phyloP scores from a whole-genome alignment of 2,797 vertebrate species.

The Bradypodion ventrale region DNA sequence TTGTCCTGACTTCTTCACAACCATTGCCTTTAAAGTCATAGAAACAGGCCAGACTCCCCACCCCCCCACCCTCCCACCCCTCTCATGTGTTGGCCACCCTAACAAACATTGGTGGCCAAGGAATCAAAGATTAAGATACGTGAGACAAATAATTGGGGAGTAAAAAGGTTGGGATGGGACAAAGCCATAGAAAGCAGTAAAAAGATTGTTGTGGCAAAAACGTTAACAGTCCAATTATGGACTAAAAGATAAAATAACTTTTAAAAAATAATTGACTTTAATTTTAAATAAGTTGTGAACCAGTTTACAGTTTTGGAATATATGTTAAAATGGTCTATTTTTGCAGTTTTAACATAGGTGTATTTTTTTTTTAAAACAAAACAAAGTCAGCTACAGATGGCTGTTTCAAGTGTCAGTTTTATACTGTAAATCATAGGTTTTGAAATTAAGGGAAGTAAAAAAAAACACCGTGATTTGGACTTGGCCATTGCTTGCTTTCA shows the following conservation, averaged over 20 bases:
- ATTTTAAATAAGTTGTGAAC: neutral
- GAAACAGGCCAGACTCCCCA: neutral
- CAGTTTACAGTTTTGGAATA: neutral
- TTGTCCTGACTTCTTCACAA: neutral
- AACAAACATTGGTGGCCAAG: neutral
- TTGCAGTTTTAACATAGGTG: no score
- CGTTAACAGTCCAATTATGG: neutral
- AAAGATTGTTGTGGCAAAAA: neutral
- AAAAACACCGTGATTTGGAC: constrained; percentile 36
- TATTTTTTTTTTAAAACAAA: neutral
- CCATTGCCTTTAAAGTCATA: neutral
- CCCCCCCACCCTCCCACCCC: no score
- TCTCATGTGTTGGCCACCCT: neutral
- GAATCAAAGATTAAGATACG: neutral
- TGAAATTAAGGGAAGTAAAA: neutral
- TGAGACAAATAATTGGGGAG: neutral
- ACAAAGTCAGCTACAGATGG: neutral
- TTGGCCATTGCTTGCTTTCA: constrained; percentile 76
- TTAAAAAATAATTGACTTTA: neutral
- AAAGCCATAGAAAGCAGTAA: neutral
- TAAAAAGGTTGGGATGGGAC: neutral
- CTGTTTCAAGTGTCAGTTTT: neutral
- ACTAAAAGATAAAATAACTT: neutral
- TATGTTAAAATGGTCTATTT: neutral
- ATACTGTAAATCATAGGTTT: neutral